Percentiles rank a stretch among this genome's conserved stretches.
Evolutionary conservation across 1,140 invertebrate species (phyloP).

Genomic region (Himalopsyche phryganea): DNA sequence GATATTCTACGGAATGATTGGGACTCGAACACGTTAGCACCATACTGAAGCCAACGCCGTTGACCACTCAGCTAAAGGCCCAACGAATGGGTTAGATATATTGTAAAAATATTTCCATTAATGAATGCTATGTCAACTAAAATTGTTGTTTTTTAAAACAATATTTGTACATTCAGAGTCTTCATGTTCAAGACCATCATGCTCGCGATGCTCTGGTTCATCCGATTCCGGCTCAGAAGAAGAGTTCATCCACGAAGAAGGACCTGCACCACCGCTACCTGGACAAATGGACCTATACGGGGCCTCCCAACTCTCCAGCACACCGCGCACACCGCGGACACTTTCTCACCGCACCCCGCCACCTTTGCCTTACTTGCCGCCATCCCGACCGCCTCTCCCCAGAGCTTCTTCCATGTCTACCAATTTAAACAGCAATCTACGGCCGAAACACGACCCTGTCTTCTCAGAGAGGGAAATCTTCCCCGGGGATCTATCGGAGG

Average conservation of each 20-base stretch:
- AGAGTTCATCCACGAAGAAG: background rate
- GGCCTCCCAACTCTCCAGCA: slow-evolving; percentile 4
- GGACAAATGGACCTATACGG: slow-evolving; percentile 26
- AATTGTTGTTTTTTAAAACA: too few species aligned
- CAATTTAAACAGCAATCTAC: background rate
- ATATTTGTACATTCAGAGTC: slow-evolving; percentile 29
- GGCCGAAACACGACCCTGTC: background rate
- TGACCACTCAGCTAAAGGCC: too few species aligned
- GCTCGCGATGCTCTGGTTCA: slow-evolving; percentile 33
- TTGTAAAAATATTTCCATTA: too few species aligned
- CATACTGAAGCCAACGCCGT: too few species aligned
- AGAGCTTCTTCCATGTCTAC: too few species aligned
- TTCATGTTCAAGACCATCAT: slow-evolving; percentile 36
- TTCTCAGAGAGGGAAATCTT: slow-evolving; percentile 21
- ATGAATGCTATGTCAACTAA: too few species aligned
- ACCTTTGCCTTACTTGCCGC: slow-evolving; percentile 20
- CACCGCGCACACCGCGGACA: background rate
- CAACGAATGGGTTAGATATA: too few species aligned
- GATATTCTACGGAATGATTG: too few species aligned
- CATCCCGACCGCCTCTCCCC: background rate
- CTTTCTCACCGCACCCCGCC: slow-evolving; percentile 16
- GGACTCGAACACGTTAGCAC: too few species aligned
- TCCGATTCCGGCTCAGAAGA: slow-evolving; percentile 9
- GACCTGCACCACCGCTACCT: background rate
- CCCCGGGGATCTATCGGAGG: slow-evolving; percentile 6